These are phyloP conservation scores for Bombylius major DNA, from an alignment of 2,888 invertebrate genomes.

Conservation along the genomic window DNA sequence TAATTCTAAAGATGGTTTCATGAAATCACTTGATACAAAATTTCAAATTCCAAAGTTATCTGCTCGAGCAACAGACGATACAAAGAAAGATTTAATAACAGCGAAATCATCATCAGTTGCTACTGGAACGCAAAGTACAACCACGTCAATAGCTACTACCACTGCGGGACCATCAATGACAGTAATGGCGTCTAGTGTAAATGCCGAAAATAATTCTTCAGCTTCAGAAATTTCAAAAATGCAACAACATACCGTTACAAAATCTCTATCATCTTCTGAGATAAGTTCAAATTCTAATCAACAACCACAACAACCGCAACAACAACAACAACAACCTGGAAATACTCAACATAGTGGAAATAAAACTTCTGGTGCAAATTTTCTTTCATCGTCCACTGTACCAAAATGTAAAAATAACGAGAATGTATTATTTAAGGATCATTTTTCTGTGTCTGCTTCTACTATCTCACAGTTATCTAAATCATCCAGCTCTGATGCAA, in stretches of 20 bases:
- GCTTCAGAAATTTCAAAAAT: constrained; percentile 7
- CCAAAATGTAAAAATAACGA: neutral
- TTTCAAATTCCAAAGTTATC: constrained; percentile 80
- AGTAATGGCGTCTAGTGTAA: neutral
- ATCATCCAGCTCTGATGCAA: constrained; percentile 1
- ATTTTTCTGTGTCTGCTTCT: neutral
- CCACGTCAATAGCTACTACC: neutral
- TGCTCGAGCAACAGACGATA: constrained; percentile 32
- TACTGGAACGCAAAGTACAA: neutral
- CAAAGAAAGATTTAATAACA: constrained; percentile 9
- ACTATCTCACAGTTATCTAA: neutral
- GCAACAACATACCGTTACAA: neutral
- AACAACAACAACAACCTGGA: neutral
- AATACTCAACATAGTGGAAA: neutral
- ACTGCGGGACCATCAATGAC: neutral
- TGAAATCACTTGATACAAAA: constrained; percentile 65
- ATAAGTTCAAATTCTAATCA: too few relatives aligned
- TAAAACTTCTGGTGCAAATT: neutral
- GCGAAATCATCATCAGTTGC: neutral
- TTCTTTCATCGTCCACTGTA: neutral
- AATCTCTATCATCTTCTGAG: too few relatives aligned
- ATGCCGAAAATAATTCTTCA: neutral
- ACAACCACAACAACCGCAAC: neutral
- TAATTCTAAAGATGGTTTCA: constrained; percentile 60
- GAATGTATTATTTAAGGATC: too few relatives aligned